phyloP scores from a whole-genome alignment of 2,113 vertebrate species.

The Ia io region DNA sequence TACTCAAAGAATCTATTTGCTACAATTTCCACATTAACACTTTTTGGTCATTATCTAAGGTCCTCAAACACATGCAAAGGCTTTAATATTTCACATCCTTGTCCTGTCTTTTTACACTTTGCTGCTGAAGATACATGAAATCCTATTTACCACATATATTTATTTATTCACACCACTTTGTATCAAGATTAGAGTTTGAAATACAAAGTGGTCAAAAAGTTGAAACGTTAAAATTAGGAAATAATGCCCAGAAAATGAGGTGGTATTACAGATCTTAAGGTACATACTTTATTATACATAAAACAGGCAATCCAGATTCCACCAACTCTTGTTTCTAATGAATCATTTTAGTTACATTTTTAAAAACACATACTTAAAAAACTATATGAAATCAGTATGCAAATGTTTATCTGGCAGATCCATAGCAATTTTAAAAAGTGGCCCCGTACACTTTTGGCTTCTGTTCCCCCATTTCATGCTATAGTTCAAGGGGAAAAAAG shows the following conservation, averaged over 20 bases:
- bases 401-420: conserved; percentile 22
- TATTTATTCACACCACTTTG: neutral
- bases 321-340: conserved; percentile 38
- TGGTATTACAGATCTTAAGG: conserved; percentile 20
- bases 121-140: conserved; percentile 31
- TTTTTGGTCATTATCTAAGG: conserved; percentile 28
- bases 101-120: conserved; percentile 1
- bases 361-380: conserved; percentile 21
- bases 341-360: conserved; percentile 53
- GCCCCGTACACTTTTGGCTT: neutral
- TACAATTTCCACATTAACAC: conserved; percentile 31
- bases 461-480: neutral
- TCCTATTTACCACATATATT: neutral
- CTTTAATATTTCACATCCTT: conserved; percentile 11
- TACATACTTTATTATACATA: conserved; percentile 49
- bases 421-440: neutral
- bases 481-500: neutral
- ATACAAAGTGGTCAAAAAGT: conserved; percentile 26
- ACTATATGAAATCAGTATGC: conserved; percentile 8
- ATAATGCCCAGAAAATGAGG: conserved; percentile 63
- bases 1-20: conserved; percentile 19
- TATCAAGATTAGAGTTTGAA: conserved; percentile 18
- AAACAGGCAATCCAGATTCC: conserved; percentile 31
- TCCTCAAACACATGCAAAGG: neutral
- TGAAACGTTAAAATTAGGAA: conserved; percentile 40